These are phyloP conservation scores for Solen grandis DNA, from an alignment of 1,140 invertebrate species.

Conservation along the genomic window DNA sequence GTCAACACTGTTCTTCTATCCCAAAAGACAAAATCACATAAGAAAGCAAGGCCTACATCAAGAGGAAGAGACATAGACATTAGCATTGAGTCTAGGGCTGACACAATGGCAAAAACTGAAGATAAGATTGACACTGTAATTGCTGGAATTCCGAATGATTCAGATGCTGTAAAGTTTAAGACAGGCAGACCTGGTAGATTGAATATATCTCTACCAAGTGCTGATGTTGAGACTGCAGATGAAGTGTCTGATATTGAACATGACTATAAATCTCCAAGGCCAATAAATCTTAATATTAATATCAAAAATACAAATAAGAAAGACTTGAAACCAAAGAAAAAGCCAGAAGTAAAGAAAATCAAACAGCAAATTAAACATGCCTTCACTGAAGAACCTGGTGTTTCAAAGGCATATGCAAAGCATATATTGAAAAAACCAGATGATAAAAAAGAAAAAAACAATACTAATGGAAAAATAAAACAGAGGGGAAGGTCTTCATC, in stretches of 20 bases:
- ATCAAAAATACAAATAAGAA: constrained; percentile 39
- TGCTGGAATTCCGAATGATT: constrained; percentile 18
- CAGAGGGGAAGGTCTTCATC: constrained; percentile 2
- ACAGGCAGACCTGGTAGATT: constrained; percentile 22
- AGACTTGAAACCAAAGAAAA: constrained; percentile 28
- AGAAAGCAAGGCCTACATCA: constrained; percentile 5
- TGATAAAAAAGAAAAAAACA: constrained; percentile 14
- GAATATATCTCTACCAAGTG: constrained; percentile 43
- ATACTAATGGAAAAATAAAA: background rate
- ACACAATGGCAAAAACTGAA: background rate
- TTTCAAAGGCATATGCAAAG: constrained; percentile 33
- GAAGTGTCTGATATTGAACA: constrained; percentile 69
- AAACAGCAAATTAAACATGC: constrained; percentile 4
- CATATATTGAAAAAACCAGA: constrained; percentile 19
- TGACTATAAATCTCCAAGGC: constrained; percentile 59
- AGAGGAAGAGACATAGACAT: constrained; percentile 33
- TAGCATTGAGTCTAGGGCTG: constrained; percentile 19
- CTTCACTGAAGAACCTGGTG: constrained; percentile 11
- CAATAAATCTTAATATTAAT: constrained; percentile 37
- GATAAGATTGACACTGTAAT: constrained; percentile 27
- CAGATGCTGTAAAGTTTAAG: constrained; percentile 6
- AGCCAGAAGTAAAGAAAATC: constrained; percentile 43
- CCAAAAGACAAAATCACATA: background rate
- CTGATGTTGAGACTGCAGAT: constrained; percentile 64
- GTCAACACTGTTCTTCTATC: background rate